Evolutionary conservation across 92 coral and sea anemone species (phyloP).

Genomic region (Zoanthus sansibaricus): DNA sequence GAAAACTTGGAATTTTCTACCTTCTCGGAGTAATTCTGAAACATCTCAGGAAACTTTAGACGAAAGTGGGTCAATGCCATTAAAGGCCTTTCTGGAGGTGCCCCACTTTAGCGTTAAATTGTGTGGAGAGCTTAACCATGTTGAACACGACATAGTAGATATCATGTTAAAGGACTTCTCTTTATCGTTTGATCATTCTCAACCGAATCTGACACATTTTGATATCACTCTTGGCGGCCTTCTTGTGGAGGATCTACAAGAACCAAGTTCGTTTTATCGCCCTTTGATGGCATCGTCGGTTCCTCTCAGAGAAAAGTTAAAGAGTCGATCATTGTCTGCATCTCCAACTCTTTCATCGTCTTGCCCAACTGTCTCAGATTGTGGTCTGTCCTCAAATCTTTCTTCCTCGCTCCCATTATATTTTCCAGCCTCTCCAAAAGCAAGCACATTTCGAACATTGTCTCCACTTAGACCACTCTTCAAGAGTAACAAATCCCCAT

Average conservation of each 20-base stretch:
- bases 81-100: slow-evolving; percentile 78
- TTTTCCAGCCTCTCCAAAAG: slow-evolving; percentile 74
- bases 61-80: slow-evolving; percentile 78
- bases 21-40: slow-evolving; percentile 37
- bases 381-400: slow-evolving; percentile 69
- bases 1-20: neutral
- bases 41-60: slow-evolving; percentile 31
- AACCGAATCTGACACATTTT: slow-evolving; percentile 76
- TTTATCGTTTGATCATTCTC: slow-evolving; percentile 74
- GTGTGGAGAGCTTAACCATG: slow-evolving; percentile 83
- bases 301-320: slow-evolving; percentile 54
- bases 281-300: slow-evolving; percentile 90
- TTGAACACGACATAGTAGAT: slow-evolving; percentile 90
- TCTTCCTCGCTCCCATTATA: slow-evolving; percentile 89
- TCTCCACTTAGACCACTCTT: slow-evolving; percentile 94
- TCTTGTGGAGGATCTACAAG: slow-evolving; percentile 91
- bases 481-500: slow-evolving; percentile 72
- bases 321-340: slow-evolving; percentile 71
- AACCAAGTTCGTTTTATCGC: slow-evolving; percentile 81
- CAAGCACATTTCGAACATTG: slow-evolving; percentile 65
- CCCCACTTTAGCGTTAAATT: slow-evolving; percentile 94
- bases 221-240: slow-evolving; percentile 93
- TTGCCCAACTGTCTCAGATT: slow-evolving; percentile 93
- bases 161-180: slow-evolving; percentile 84
- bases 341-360: slow-evolving; percentile 80